Evolutionary conservation across 1,140 invertebrate species (phyloP), one percentile per base, ranked within the genome.

Genomic region (Trichonephila inaurata): DNA sequence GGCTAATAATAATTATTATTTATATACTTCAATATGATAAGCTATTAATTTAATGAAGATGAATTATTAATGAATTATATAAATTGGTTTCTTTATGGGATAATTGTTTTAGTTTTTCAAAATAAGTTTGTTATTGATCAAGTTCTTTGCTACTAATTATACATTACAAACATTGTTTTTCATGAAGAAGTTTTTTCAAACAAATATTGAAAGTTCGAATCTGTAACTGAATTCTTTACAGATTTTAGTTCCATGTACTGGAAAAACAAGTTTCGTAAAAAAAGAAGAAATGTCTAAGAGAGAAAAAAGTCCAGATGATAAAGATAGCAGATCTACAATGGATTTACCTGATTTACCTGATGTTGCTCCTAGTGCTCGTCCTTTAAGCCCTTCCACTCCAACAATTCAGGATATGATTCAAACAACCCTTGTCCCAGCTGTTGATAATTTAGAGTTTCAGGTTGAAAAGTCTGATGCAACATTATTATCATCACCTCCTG

Each of bases 371-470:
- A 93, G 85, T 93, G 85, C 92, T 88, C 85, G 69, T 44, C 85
- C 66, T n/a, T 81, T 92, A 44, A 89, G 61, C 77, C 51, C 94
- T 33, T 21, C 64, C 19, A 89, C 89, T n/a, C 95, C 95, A n/a
- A 91, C 95, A n/a, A 94, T 95, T 81, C 95, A 95, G 72, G 95
- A 95, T 86, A 94, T 95, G 95, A 94, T 95, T 90, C 94, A 94
- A 51, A 91, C 95, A 24, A 95, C 95, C 33, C 77, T 95, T 82
- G 66, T 91, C 44, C 95, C 95, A 18, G 94, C 89, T 89, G 89
- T 94, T 89, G 93, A 94, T 33, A 94, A 92, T 85, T 86, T 92
- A 51, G 94, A 95, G 51, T 40, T 94, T 16, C 82, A 61, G 21
- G 28, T 86, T 87, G 88, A 94, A 40, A 93, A 92, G 40, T 61